Percentiles rank a stretch among this genome's conserved stretches.
Evolutionary conservation across 2,113 vertebrate species (phyloP).

Genomic region (Neotoma lepida): DNA sequence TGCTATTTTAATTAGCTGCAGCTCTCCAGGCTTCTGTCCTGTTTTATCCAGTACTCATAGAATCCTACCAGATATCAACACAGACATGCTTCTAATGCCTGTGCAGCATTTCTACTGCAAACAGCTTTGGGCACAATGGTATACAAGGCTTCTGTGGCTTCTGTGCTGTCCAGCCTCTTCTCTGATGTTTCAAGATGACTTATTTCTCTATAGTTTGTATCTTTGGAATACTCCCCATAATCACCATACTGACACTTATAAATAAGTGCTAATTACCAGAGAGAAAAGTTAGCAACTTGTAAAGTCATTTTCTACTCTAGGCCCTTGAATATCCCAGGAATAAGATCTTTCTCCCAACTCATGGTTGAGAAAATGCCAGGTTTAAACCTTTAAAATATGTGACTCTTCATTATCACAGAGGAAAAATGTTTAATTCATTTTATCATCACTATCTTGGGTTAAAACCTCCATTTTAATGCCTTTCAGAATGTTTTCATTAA

Average conservation of each 20-base stretch:
- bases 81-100: neutral
- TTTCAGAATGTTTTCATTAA: neutral
- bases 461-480: neutral
- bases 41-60: neutral
- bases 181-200: neutral
- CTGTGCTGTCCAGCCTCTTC: neutral
- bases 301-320: neutral
- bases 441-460: neutral
- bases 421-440: slow-evolving; percentile 19
- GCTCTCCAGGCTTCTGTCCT: neutral
- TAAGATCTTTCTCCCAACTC: neutral
- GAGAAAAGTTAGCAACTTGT: slow-evolving; percentile 12
- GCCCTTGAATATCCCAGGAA: neutral
- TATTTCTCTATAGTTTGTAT: neutral
- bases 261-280: neutral
- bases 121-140: neutral
- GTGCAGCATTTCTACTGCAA: neutral
- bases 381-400: slow-evolving; percentile 20
- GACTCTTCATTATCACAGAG: neutral
- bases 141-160: neutral
- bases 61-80: neutral
- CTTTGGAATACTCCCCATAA: neutral
- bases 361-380: neutral
- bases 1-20: neutral
- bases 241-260: neutral